Conservation (phyloP, 2,888 invertebrate species). For the Drosophila sordidula region DNA sequence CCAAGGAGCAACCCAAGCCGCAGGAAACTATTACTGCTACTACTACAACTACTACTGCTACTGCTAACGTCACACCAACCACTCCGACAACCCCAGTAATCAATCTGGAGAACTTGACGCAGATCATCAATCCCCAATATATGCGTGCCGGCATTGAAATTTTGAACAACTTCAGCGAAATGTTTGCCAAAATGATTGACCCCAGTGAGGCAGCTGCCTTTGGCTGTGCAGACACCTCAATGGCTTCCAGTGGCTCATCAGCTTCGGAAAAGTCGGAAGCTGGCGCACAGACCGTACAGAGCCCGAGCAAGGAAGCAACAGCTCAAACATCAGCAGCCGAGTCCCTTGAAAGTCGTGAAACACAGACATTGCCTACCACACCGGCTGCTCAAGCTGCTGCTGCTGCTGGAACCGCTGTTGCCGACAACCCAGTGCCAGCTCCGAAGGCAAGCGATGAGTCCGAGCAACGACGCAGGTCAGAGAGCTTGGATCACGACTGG, state of each 20-base stretch:
- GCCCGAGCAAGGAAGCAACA: slow-evolving; percentile 6
- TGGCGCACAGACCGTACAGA: slow-evolving; percentile 15
- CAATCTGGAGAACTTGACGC: slow-evolving; percentile 68
- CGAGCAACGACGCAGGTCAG: slow-evolving; percentile 52
- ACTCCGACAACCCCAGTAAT: slow-evolving; percentile 52
- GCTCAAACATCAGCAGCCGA: slow-evolving; percentile 7
- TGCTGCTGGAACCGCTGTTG: background rate
- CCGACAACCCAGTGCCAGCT: slow-evolving; percentile 12
- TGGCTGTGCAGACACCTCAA: slow-evolving; percentile 40
- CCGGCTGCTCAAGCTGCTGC: slow-evolving; percentile 1
- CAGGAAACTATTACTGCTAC: slow-evolving; percentile 9
- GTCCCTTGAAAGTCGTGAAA: slow-evolving; percentile 4
- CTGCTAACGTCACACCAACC: slow-evolving; percentile 39
- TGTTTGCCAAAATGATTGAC: slow-evolving; percentile 84
- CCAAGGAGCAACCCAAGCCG: slow-evolving; percentile 35
- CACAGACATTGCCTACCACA: background rate
- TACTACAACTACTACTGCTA: background rate
- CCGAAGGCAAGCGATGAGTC: slow-evolving; percentile 10
- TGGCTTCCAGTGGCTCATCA: slow-evolving; percentile 27
- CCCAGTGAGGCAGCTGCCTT: slow-evolving; percentile 69
- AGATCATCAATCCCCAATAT: slow-evolving; percentile 80
- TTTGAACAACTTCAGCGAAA: slow-evolving; percentile 83
- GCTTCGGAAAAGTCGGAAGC: slow-evolving; percentile 24
- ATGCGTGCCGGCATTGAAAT: slow-evolving; percentile 84
- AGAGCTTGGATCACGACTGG: slow-evolving; percentile 80